A percentile compares a stretch with the other conserved stretches of the same genome.
phyloP scores from a whole-genome alignment of 2,888 invertebrate genomes.

The Limnephilus marmoratus region DNA sequence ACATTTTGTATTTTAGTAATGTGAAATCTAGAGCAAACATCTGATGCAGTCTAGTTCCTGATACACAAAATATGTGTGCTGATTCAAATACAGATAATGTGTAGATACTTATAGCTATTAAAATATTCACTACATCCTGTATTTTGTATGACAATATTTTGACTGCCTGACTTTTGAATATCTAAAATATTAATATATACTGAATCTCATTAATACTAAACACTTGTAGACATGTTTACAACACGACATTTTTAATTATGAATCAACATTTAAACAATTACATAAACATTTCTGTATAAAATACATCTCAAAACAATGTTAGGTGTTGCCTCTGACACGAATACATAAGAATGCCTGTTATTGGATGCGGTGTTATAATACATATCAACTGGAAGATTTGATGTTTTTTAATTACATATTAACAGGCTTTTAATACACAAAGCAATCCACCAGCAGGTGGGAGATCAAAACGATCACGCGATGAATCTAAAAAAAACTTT shows the following conservation, averaged over 20 bases:
- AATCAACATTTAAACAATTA: background rate
- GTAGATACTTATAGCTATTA: too few relatives aligned
- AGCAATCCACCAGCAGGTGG: conserved; percentile 24
- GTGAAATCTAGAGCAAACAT: too few relatives aligned
- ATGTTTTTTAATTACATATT: conserved; percentile 25
- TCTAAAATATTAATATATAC: background rate
- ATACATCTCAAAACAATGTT: background rate
- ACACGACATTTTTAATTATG: background rate
- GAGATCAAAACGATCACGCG: conserved; percentile 16
- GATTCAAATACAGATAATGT: too few relatives aligned
- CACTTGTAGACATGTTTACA: background rate
- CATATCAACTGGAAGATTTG: background rate
- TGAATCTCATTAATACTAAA: background rate
- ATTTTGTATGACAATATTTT: background rate
- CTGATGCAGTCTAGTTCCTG: too few relatives aligned
- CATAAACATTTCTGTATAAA: background rate
- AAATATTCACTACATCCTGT: background rate
- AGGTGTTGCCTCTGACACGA: conserved; percentile 26
- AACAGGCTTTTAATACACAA: background rate
- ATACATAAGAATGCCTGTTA: background rate
- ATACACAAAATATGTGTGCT: too few relatives aligned
- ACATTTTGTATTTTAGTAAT: too few relatives aligned
- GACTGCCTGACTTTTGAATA: background rate
- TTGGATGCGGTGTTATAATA: background rate
- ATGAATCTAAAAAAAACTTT: background rate